A percentile compares a stretch with the other conserved stretches of the same genome.
Conservation (phyloP, 1,140 invertebrate species). For the Drosophila nasuta region DNA sequence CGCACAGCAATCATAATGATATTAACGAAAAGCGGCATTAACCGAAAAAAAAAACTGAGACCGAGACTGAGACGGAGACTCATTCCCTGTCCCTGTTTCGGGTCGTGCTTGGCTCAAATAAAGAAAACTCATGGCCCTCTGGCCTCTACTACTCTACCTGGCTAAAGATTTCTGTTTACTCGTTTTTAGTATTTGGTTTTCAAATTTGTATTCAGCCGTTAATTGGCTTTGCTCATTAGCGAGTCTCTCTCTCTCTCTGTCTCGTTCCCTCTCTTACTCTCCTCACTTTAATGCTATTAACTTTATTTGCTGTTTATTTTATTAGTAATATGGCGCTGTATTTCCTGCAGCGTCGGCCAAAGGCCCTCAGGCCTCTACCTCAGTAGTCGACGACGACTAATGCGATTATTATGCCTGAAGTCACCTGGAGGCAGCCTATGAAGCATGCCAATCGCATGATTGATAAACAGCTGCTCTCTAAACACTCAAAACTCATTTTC, state of each 20-base stretch:
- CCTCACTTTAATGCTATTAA: conserved; percentile 76
- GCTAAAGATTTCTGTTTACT: conserved; percentile 39
- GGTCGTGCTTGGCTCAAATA: conserved; percentile 11
- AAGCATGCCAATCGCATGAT: conserved; percentile 55
- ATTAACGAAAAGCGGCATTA: conserved; percentile 45
- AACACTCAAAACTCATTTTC: conserved; percentile 21
- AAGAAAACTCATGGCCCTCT: conserved; percentile 25
- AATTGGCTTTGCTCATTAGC: conserved; percentile 82
- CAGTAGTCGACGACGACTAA: conserved; percentile 50
- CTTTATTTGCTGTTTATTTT: conserved; percentile 81
- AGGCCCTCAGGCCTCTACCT: conserved; percentile 12
- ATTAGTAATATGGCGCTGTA: conserved; percentile 75
- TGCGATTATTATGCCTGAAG: conserved; percentile 74
- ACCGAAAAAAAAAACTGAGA: conserved; percentile 13
- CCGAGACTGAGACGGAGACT: not conserved
- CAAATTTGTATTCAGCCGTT: conserved; percentile 77
- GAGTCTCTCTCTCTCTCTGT: conserved; percentile 41
- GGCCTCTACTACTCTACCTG: conserved; percentile 35
- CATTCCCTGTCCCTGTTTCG: conserved; percentile 3
- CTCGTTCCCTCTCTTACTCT: conserved; percentile 9
- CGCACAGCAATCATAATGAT: conserved; percentile 44
- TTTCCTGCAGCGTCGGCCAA: conserved; percentile 65
- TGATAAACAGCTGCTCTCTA: conserved; percentile 49
- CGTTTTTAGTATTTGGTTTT: conserved; percentile 67
- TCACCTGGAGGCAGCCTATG: conserved; percentile 42